phyloP scores from a whole-genome alignment of 2,888 invertebrate genomes.

The Actias luna region DNA sequence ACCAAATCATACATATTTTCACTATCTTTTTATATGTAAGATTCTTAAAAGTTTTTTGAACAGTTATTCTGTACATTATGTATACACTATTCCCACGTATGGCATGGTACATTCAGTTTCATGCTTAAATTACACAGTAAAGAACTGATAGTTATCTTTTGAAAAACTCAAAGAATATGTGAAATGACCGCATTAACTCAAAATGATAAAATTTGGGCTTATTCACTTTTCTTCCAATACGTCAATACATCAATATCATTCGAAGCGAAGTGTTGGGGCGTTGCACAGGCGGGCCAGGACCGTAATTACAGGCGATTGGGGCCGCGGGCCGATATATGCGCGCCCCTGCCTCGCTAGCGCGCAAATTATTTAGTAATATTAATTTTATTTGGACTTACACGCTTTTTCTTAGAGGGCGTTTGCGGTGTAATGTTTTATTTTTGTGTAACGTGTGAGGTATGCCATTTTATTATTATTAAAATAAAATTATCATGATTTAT shows the following conservation, averaged over 20 bases:
- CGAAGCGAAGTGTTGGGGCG: constrained; percentile 52
- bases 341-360: constrained; percentile 40
- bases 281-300: constrained; percentile 48
- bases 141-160: not conserved
- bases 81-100: too few species aligned
- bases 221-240: constrained; percentile 42
- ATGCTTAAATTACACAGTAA: not conserved
- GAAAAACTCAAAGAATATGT: not conserved
- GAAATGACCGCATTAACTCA: not conserved
- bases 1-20: too few species aligned
- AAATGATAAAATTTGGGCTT: constrained; percentile 8
- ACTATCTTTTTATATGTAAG: too few species aligned
- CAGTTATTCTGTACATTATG: too few species aligned
- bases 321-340: constrained; percentile 63
- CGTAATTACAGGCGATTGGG: constrained; percentile 70
- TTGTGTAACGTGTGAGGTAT: constrained; percentile 53
- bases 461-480: constrained; percentile 29
- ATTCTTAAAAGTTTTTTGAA: too few species aligned
- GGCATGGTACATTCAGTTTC: too few species aligned
- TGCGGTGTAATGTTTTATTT: constrained; percentile 36
- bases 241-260: constrained; percentile 72
- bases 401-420: constrained; percentile 47
- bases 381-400: constrained; percentile 74
- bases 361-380: constrained; percentile 79
- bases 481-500: not conserved